phyloP scores from a whole-genome alignment of 2,888 invertebrate genomes.

The Xestobium rufovillosum region DNA sequence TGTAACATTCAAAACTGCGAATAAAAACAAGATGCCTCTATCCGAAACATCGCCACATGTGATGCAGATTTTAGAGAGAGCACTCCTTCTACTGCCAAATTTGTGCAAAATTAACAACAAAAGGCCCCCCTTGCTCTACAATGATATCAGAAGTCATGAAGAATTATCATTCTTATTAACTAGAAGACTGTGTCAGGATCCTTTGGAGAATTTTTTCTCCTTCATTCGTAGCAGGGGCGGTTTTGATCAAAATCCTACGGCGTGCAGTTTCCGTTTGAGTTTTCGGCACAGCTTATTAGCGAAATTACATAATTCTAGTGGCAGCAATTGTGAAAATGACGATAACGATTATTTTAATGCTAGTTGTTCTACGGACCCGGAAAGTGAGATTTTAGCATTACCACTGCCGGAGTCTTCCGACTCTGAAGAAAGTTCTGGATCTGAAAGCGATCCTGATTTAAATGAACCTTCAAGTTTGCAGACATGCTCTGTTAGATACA shows the following conservation, averaged over 20 bases:
- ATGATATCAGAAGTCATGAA: background rate
- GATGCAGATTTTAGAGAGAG: background rate
- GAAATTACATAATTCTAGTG: background rate
- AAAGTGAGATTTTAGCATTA: background rate
- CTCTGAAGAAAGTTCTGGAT: too few relatives aligned
- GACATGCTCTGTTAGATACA: background rate
- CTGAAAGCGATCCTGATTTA: too few relatives aligned
- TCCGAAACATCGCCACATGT: background rate
- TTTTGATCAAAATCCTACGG: background rate
- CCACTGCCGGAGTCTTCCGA: background rate
- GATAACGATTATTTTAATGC: background rate
- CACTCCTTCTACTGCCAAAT: background rate
- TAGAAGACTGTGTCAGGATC: background rate
- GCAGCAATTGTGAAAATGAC: background rate
- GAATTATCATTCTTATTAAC: background rate
- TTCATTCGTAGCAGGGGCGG: background rate
- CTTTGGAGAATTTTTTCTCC: conserved; percentile 1
- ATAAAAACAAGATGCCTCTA: background rate
- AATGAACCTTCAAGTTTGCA: background rate
- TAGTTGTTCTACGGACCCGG: background rate
- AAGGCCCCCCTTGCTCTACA: conserved; percentile 1
- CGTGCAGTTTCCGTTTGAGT: background rate
- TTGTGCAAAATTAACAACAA: background rate
- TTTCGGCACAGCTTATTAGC: background rate
- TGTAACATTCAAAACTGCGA: background rate